phyloP scores from a whole-genome alignment of 1,140 invertebrate species.

The Panagrolaimus sp. region DNA sequence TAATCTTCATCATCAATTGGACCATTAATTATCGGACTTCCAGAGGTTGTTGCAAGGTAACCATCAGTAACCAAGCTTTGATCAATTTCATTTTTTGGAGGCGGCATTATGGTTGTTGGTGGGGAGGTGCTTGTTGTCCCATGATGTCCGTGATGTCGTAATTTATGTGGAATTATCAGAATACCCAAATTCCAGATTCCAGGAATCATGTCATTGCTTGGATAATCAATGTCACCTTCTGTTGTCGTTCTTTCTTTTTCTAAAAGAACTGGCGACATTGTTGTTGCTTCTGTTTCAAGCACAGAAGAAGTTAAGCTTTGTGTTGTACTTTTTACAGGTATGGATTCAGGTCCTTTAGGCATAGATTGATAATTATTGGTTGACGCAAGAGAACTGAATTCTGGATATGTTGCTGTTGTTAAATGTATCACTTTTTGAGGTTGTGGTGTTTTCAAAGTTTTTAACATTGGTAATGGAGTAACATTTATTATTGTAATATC shows the following conservation, averaged over 20 bases:
- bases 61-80: not conserved
- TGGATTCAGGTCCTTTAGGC: not conserved
- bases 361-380: not conserved
- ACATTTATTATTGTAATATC: conserved; percentile 5
- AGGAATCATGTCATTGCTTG: not conserved
- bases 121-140: not conserved
- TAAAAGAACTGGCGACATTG: not conserved
- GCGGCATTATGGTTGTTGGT: not conserved
- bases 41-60: not conserved
- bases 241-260: not conserved
- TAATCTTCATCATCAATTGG: conserved; percentile 11
- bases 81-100: not conserved
- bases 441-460: not conserved
- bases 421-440: not conserved
- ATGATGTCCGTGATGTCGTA: not conserved
- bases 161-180: conserved; percentile 2
- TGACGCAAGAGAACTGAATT: not conserved
- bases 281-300: not conserved
- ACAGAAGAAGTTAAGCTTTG: too few relatives aligned
- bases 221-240: not conserved
- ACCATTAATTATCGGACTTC: not conserved
- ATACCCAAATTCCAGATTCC: not conserved
- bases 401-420: not conserved
- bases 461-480: conserved; percentile 5
- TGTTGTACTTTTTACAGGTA: not conserved